These are phyloP conservation scores for Aspidiotus destructor DNA, from an alignment of 2,888 invertebrate genomes.

Conservation along the genomic window DNA sequence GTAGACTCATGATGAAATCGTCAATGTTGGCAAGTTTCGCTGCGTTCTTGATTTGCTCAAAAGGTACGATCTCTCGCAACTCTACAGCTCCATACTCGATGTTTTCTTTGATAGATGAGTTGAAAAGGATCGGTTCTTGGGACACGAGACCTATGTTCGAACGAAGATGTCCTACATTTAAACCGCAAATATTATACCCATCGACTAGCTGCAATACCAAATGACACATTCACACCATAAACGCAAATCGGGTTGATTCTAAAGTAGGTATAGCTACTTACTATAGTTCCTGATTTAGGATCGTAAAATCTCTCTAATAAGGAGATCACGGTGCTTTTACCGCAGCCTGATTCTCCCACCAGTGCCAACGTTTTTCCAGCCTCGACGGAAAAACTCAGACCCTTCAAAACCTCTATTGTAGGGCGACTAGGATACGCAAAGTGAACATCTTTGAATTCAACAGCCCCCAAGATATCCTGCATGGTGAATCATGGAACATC, in stretches of 20 bases:
- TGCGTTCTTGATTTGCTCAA: conserved; percentile 46
- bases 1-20: conserved; percentile 45
- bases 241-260: too few species aligned
- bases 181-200: conserved; percentile 50
- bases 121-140: conserved; percentile 36
- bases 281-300: conserved; percentile 55
- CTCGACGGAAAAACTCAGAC: conserved; percentile 55
- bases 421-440: conserved; percentile 75
- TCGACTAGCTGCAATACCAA: conserved; percentile 31
- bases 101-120: conserved; percentile 34
- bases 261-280: conserved; percentile 42
- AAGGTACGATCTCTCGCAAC: conserved; percentile 40
- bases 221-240: too few species aligned
- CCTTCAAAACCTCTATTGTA: conserved; percentile 57
- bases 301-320: conserved; percentile 62
- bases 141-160: conserved; percentile 35
- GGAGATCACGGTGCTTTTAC: conserved; percentile 68
- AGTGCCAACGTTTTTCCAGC: conserved; percentile 67
- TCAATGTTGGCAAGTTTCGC: conserved; percentile 47
- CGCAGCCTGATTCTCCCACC: conserved; percentile 64
- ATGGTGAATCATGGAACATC: not conserved
- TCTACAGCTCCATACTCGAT: conserved; percentile 47
- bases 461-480: conserved; percentile 48
- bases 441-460: conserved; percentile 60
- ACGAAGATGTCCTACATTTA: conserved; percentile 60